These are phyloP conservation scores for Neotoma lepida DNA, from an alignment of 2,113 vertebrate species.

Conservation along the genomic window DNA sequence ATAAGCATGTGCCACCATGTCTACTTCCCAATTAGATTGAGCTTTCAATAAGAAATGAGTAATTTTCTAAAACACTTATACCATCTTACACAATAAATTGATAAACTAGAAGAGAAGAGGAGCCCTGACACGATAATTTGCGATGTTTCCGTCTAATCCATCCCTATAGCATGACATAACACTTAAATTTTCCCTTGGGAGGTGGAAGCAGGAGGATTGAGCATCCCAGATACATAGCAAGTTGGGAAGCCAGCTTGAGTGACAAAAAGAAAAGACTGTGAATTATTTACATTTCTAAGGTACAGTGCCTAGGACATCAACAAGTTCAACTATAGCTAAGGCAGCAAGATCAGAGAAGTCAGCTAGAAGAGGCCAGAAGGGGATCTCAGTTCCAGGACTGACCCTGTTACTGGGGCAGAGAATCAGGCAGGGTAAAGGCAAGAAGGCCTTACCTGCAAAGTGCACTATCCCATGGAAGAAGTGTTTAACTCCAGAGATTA, in stretches of 20 bases:
- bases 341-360: neutral
- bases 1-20: neutral
- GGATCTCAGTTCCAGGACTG: neutral
- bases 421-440: neutral
- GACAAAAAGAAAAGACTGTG: neutral
- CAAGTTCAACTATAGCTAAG: neutral
- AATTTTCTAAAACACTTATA: neutral
- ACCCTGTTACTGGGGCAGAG: neutral
- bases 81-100: neutral
- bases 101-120: neutral
- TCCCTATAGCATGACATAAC: neutral
- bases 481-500: neutral
- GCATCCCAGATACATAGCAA: neutral
- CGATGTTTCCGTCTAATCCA: neutral
- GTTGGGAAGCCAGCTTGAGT: neutral
- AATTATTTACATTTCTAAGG: slow-evolving; percentile 40
- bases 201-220: neutral
- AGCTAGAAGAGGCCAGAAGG: neutral
- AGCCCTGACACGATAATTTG: neutral
- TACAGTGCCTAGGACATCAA: neutral
- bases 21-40: neutral
- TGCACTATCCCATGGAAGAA: neutral
- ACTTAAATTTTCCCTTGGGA: neutral
- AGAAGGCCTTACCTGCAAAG: neutral
- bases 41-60: neutral